Conservation (phyloP, 92 coral and sea anemone species). For the Zoanthus gigantus region DNA sequence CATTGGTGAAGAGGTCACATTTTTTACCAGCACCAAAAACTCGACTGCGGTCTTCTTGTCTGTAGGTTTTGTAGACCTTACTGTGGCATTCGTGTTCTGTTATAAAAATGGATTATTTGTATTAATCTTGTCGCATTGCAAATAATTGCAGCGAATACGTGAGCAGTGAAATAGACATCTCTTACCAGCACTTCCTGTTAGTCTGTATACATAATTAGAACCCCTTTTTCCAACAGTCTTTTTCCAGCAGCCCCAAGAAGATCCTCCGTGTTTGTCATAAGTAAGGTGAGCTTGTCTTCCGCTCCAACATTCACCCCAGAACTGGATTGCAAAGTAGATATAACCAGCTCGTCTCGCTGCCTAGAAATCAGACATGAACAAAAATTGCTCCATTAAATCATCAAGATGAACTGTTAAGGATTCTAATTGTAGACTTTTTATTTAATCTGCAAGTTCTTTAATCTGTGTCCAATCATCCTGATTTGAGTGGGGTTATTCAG, state of each 20-base stretch:
- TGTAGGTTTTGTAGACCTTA: conserved; percentile 25
- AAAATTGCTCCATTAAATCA: too few species aligned
- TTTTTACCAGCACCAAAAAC: conserved; percentile 14
- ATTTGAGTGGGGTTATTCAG: too few species aligned
- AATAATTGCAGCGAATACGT: too few species aligned
- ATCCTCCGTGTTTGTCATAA: conserved; percentile 13
- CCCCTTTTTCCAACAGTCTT: conserved; percentile 8
- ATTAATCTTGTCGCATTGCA: neutral
- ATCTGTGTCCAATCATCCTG: too few species aligned
- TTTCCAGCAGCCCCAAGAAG: conserved; percentile 7
- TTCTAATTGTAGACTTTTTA: too few species aligned
- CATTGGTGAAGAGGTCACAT: conserved; percentile 13
- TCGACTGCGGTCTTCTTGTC: conserved; percentile 24
- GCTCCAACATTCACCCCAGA: conserved; percentile 38
- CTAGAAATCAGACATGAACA: neutral
- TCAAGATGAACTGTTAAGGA: too few species aligned
- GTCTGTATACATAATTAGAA: conserved; percentile 14
- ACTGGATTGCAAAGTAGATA: conserved; percentile 31
- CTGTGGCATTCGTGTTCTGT: conserved; percentile 37
- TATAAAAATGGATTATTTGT: neutral
- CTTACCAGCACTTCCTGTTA: conserved; percentile 16
- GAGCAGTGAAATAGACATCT: too few species aligned
- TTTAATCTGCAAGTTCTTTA: too few species aligned
- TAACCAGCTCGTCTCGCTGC: conserved; percentile 26
- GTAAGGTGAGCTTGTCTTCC: neutral